Percentiles rank a stretch among this genome's conserved stretches.
Evolutionary conservation across 2,888 invertebrate genomes (phyloP).

Genomic region (Scaptomyza caliginosa): DNA sequence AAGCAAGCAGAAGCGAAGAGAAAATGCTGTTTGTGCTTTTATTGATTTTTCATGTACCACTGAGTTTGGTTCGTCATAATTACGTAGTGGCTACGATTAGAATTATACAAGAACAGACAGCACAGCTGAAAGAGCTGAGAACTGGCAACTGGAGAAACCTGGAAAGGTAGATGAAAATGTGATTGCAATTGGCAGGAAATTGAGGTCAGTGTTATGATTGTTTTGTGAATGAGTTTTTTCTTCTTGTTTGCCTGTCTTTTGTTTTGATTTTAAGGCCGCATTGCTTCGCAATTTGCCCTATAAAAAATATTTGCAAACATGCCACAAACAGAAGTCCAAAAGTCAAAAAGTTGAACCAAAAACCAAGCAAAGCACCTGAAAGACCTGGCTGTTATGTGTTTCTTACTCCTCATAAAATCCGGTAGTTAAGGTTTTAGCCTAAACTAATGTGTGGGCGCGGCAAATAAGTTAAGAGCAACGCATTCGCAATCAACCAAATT

Average conservation of each 20-base stretch:
- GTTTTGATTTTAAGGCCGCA: conserved; percentile 22
- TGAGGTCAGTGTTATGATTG: conserved; percentile 79
- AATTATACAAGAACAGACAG: conserved; percentile 49
- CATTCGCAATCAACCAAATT: conserved; percentile 44
- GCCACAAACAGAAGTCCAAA: conserved; percentile 44
- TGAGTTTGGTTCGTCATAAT: conserved; percentile 60
- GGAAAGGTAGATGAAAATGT: conserved; percentile 62
- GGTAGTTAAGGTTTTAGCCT: conserved; percentile 19
- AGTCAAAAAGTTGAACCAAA: background rate
- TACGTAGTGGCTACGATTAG: conserved; percentile 69
- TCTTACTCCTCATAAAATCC: conserved; percentile 8
- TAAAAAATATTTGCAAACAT: conserved; percentile 32
- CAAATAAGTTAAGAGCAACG: conserved; percentile 46
- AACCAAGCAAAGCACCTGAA: conserved; percentile 41
- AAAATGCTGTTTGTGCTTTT: conserved; percentile 60
- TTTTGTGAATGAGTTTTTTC: conserved; percentile 72
- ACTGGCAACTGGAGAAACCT: conserved; percentile 13
- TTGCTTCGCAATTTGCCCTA: conserved; percentile 54
- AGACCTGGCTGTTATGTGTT: background rate
- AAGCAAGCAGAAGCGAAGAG: conserved; percentile 8
- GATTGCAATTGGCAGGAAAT: conserved; percentile 77
- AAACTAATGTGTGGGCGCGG: conserved; percentile 70
- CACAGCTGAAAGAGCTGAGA: conserved; percentile 11
- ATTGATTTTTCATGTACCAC: conserved; percentile 73
- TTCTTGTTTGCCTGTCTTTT: conserved; percentile 52